Evolutionary conservation across 2,888 invertebrate genomes (phyloP), one percentile per base, ranked within the genome.

Genomic region (Hirtodrosophila cameraria): DNA sequence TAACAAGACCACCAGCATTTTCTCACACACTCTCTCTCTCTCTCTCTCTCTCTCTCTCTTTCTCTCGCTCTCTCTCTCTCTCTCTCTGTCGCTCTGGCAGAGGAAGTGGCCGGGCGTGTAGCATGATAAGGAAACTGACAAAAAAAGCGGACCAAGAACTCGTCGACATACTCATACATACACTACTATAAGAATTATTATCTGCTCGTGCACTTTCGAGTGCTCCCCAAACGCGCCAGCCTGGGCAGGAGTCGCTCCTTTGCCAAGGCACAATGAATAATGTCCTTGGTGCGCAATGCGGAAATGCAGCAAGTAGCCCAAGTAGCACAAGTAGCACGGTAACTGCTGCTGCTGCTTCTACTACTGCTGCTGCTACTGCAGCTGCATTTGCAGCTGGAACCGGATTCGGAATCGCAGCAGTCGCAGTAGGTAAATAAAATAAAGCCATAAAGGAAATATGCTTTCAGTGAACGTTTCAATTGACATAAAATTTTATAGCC

Each of bases 121-220:
- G 70, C 71, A 18, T 49, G 73, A 71, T 71, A 71, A 71, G 57
- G 59, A 71, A 70, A 65, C 50, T 55, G 50, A 60, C 52, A 50
- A 71, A 74, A 72, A 66, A 16, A 42, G 59, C 55, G 45, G 76
- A 65, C 78, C 86, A 62, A 75, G 70, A 73, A 70, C 83, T 78
- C 70, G 35, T 27, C 75, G 83, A 79, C 87, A 82, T 70, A 49
- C 63, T 77, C 79, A 20, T 20, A 20, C 8, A 23, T 23, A 23
- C 8, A 23, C 8, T 7, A 1, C 6, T 15, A 45, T 38, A 55
- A 31, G 73, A 83, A 82, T 84, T 82, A 82, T 82, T 79, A 82
- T 84, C 82, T 82, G 70, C 84, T 75, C 64, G 62, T 82, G 82
- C 82, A 81, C 82, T 81, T 63, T 79, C 39, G 73, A 82, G 82